A percentile compares a stretch with the other conserved stretches of the same genome.
Evolutionary conservation across 2,797 vertebrate genomes (phyloP).

Genomic region (Potorous gilbertii): DNA sequence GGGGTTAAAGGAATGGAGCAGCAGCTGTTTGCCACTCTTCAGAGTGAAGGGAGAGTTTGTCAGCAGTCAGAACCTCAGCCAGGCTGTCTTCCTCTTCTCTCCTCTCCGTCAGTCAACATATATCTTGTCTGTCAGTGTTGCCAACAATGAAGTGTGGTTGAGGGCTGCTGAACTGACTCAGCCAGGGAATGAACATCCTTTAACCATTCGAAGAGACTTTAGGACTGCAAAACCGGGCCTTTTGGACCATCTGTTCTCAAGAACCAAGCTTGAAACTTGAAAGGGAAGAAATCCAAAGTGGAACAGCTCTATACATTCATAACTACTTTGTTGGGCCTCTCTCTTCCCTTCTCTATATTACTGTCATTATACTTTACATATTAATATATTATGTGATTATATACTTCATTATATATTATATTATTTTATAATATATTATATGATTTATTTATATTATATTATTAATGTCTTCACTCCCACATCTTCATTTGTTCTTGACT

Average conservation of each 20-base stretch:
- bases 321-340: background rate
- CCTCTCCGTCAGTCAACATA: background rate
- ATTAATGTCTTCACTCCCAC: background rate
- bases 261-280: background rate
- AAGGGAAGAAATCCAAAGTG: background rate
- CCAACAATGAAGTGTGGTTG: background rate
- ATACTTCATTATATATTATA: too few relatives aligned
- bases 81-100: background rate
- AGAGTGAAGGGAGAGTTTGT: background rate
- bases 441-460: too few relatives aligned
- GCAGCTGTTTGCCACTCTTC: background rate
- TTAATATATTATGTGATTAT: too few relatives aligned
- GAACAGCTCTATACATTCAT: background rate
- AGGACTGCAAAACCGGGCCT: background rate
- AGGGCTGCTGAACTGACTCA: background rate
- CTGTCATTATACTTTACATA: background rate
- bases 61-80: background rate
- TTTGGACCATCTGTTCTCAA: background rate
- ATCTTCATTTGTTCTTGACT: background rate
- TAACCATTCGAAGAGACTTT: background rate
- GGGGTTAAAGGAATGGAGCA: background rate
- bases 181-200: conserved; percentile 3
- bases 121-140: background rate
- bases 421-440: too few relatives aligned
- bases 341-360: background rate